Evolutionary conservation across 2,888 invertebrate species (phyloP), one percentile per base, ranked within the genome.

Genomic region (Netelia melanura): DNA sequence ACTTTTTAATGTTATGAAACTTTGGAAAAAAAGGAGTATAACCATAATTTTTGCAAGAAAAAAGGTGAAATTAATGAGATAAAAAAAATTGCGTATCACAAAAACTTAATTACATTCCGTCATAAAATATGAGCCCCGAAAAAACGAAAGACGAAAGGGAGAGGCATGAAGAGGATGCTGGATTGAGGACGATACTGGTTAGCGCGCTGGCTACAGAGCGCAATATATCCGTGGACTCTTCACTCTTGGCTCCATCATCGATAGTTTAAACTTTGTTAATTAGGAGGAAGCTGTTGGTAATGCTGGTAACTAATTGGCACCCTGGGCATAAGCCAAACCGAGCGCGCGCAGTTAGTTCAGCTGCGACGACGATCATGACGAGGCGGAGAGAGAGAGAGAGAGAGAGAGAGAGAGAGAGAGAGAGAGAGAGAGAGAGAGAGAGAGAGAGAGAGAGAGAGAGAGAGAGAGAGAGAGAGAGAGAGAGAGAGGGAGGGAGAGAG

Each of bases 211-310:
- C 48, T 48, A 48, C 25, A 52, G 52, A 58, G 61, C 43, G 75
- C 30, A 65, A 75, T 21, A 58, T 48, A 62, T 61, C 77, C 64
- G 68, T 52, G 74, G 62, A 81, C 82, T 67, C 54, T 80, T 75
- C 79, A 65, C 79, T 85, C 85, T 85, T 70, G 62, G 80, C 76
- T 89, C 88, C 88, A 88, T 87, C 90, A 88, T 91, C 90, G 91
- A 91, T 91, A 90, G 89, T 89, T 88, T 87, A 88, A 92, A 92
- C 90, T 93, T 92, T 88, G 91, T 91, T 92, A 92, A 92, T 93
- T 92, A 92, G 90, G 88, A 90, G 89, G 89, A 90, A 90, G 89
- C 90, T 90, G 90, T 89, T 91, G 87, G 89, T 90, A 91, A 92
- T 91, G 89, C 90, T 87, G 88, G 90, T 89, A 91, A 91, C 91